Percentiles rank a stretch among this genome's conserved stretches.
phyloP scores from a whole-genome alignment of 2,797 vertebrate genomes.

The Salarias fasciatus region DNA sequence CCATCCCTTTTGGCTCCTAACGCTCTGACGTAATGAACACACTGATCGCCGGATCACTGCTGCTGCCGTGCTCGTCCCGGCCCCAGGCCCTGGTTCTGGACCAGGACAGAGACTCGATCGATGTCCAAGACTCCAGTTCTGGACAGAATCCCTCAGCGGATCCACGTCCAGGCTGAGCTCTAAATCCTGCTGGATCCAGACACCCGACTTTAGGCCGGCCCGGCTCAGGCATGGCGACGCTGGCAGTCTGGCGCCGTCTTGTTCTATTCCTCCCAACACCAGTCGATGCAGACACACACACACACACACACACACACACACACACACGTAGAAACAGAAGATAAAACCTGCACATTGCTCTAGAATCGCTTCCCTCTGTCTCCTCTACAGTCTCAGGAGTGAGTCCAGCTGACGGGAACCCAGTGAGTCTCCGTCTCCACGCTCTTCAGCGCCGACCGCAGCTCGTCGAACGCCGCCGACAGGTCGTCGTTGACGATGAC shows the following conservation, averaged over 20 bases:
- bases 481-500: slow-evolving; percentile 94
- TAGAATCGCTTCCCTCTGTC: slow-evolving; percentile 55
- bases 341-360: slow-evolving; percentile 40
- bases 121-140: slow-evolving; percentile 35
- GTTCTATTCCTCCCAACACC: slow-evolving; percentile 19
- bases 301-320: background rate
- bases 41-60: too few species aligned
- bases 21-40: slow-evolving; percentile 67
- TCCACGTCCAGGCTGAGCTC: slow-evolving; percentile 29
- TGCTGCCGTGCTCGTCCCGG: slow-evolving; percentile 53
- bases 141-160: slow-evolving; percentile 11
- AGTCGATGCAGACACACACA: slow-evolving; percentile 22
- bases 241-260: slow-evolving; percentile 20
- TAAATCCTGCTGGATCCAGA: slow-evolving; percentile 30
- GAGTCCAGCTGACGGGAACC: slow-evolving; percentile 96
- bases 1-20: slow-evolving; percentile 78
- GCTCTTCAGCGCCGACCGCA: slow-evolving; percentile 87
- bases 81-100: slow-evolving; percentile 43
- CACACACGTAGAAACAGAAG: slow-evolving; percentile 27
- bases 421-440: slow-evolving; percentile 91
- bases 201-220: slow-evolving; percentile 4
- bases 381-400: slow-evolving; percentile 83
- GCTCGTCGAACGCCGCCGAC: slow-evolving; percentile 86
- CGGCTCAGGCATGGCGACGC: slow-evolving; percentile 30
- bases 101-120: slow-evolving; percentile 25